phyloP scores from a whole-genome alignment of 2,113 vertebrate species.

The Pao palembangensis region DNA sequence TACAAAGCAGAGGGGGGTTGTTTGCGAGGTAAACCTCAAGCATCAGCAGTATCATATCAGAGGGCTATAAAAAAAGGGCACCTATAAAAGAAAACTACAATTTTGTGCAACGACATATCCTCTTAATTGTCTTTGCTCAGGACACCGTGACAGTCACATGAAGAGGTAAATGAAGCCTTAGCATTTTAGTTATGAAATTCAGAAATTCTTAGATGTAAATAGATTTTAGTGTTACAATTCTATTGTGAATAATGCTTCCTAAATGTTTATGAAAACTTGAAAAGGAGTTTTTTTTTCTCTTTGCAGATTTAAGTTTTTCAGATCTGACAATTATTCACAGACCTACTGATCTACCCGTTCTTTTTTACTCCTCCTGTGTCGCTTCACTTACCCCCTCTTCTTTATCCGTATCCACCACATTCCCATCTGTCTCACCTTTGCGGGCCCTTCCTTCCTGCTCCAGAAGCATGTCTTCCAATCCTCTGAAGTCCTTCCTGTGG shows the following conservation, averaged over 20 bases:
- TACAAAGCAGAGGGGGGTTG: slow-evolving; percentile 40
- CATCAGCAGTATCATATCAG: slow-evolving; percentile 68
- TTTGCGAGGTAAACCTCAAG: slow-evolving; percentile 32
- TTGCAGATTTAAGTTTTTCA: neutral
- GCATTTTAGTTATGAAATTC: neutral
- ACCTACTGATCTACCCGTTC: slow-evolving; percentile 21
- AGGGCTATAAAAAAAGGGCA: slow-evolving; percentile 53
- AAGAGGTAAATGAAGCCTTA: slow-evolving; percentile 35
- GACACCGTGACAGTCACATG: slow-evolving; percentile 9
- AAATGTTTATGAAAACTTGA: too few relatives aligned
- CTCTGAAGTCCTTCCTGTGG: slow-evolving; percentile 46
- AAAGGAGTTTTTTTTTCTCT: too few relatives aligned
- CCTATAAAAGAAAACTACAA: slow-evolving; percentile 43
- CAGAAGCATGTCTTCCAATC: slow-evolving; percentile 43
- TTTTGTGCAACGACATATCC: slow-evolving; percentile 4
- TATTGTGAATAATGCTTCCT: too few relatives aligned
- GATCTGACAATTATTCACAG: slow-evolving; percentile 58
- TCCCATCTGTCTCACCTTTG: slow-evolving; percentile 15
- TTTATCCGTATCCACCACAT: slow-evolving; percentile 4
- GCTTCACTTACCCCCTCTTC: slow-evolving; percentile 8
- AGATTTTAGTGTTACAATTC: too few relatives aligned
- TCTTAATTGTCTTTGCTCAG: slow-evolving; percentile 22
- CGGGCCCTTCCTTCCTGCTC: slow-evolving; percentile 1
- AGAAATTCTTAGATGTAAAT: neutral
- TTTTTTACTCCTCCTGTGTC: slow-evolving; percentile 4